Evolutionary conservation across 2,797 vertebrate genomes (phyloP).

Genomic region (Phyllotis vaccarum): DNA sequence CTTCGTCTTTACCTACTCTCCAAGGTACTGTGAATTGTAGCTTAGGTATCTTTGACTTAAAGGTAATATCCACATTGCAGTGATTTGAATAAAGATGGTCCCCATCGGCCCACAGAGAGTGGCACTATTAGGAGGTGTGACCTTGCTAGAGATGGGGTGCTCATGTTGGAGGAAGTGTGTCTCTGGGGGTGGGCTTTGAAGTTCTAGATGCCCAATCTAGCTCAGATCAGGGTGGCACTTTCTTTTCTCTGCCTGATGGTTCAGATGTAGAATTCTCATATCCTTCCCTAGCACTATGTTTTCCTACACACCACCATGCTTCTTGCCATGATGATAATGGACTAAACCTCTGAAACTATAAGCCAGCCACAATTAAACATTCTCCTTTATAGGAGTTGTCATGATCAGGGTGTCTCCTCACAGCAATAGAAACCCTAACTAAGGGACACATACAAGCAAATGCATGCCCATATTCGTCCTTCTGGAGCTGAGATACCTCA

Average conservation of each 20-base stretch:
- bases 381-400: neutral
- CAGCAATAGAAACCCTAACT: too few species aligned
- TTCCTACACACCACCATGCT: neutral
- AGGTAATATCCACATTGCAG: neutral
- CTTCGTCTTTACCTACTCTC: neutral
- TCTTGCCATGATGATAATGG: neutral
- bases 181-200: neutral
- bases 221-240: neutral
- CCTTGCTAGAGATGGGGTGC: neutral
- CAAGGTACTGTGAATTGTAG: neutral
- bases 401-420: too few species aligned
- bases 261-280: neutral
- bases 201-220: neutral
- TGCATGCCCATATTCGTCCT: too few species aligned
- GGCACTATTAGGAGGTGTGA: neutral
- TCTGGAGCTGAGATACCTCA: too few species aligned
- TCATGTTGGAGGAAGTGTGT: neutral
- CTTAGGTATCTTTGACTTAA: neutral
- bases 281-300: neutral
- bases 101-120: neutral
- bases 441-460: too few species aligned
- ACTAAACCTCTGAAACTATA: neutral
- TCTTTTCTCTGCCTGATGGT: neutral
- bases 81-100: neutral
- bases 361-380: neutral